Percentiles rank a stretch among this genome's conserved stretches.
Conservation (phyloP, 1,140 invertebrate species). For the Lepidurus apus region DNA sequence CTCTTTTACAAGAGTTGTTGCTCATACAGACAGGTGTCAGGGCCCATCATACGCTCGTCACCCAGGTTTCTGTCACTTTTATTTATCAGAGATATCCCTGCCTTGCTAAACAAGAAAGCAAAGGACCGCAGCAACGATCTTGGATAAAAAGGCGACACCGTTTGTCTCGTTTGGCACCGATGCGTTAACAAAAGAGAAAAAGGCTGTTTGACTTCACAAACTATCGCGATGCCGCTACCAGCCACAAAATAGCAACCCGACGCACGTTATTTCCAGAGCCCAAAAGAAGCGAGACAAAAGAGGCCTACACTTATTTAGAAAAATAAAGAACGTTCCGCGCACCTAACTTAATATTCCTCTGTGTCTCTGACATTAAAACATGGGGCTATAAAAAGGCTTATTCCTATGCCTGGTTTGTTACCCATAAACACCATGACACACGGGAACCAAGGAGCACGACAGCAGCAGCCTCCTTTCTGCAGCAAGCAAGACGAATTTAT, state of each 20-base stretch:
- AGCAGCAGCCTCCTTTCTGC: not conserved
- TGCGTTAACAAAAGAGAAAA: not conserved
- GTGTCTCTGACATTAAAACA: constrained; percentile 9
- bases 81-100: not conserved
- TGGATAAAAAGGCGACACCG: not conserved
- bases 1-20: not conserved
- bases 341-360: not conserved
- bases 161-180: constrained; percentile 4
- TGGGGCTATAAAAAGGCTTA: not conserved
- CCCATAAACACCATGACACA: constrained; percentile 7
- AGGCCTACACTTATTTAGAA: not conserved
- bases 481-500: too few species aligned
- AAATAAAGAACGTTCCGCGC: not conserved
- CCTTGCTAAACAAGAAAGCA: constrained; percentile 13
- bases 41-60: constrained; percentile 13
- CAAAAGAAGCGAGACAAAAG: not conserved
- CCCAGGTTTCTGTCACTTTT: not conserved
- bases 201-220: not conserved
- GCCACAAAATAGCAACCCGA: not conserved
- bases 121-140: not conserved
- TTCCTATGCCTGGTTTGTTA: not conserved
- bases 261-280: not conserved
- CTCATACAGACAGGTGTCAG: not conserved
- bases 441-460: not conserved
- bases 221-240: too few species aligned